phyloP scores from a whole-genome alignment of 2,113 vertebrate species.

The Albula goreensis region DNA sequence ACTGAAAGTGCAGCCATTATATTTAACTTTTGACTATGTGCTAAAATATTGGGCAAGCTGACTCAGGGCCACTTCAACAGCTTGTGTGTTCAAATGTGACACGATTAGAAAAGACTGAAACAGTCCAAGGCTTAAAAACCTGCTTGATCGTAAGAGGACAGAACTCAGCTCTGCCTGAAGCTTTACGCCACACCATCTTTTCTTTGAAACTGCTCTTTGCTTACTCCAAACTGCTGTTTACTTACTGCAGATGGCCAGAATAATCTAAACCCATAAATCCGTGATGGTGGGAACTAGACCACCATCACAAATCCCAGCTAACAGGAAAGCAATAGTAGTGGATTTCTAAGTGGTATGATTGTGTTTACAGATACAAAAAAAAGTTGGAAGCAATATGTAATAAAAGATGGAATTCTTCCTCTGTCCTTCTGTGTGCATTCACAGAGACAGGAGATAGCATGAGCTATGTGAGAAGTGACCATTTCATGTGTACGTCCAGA shows the following conservation, averaged over 20 bases:
- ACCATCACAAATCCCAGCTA: neutral
- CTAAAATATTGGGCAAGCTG: neutral
- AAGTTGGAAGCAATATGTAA: too few species aligned
- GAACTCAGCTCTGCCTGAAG: too few species aligned
- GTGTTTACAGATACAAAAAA: too few species aligned
- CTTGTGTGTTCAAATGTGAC: neutral
- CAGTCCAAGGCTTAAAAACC: neutral
- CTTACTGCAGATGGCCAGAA: neutral
- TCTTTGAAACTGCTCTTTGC: neutral
- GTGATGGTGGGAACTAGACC: neutral
- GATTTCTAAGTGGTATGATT: neutral
- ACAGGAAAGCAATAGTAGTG: neutral
- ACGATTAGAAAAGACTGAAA: neutral
- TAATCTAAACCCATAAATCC: neutral
- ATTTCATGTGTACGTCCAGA: neutral
- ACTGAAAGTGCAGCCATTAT: too few species aligned
- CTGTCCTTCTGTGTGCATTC: too few species aligned
- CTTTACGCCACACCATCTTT: too few species aligned
- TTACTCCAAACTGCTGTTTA: neutral
- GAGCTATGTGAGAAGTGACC: neutral
- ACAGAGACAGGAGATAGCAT: too few species aligned
- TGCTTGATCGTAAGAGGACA: neutral
- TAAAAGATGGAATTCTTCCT: too few species aligned
- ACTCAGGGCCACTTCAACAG: neutral
- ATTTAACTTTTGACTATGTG: too few species aligned